A percentile compares a stretch with the other conserved stretches of the same genome.
Evolutionary conservation across 2,113 vertebrate genomes (phyloP).

Genomic region (Potamarius usumacintae): DNA sequence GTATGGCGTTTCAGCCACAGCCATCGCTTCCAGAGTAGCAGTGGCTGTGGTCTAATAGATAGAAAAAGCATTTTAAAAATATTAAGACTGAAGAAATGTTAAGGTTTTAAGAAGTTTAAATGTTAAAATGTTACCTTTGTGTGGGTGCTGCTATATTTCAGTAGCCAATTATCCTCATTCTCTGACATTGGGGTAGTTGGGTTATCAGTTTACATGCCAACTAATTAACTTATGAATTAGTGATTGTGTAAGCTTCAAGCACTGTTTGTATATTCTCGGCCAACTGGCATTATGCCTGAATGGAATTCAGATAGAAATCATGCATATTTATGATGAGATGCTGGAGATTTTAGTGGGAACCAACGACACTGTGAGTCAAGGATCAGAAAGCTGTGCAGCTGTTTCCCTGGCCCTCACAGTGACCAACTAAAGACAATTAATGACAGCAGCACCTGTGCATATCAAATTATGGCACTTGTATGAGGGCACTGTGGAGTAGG

Average conservation of each 20-base stretch:
- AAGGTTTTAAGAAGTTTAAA: neutral
- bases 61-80: neutral
- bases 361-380: constrained; percentile 29
- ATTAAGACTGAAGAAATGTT: neutral
- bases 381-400: constrained; percentile 34
- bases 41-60: neutral
- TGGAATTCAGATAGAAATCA: constrained; percentile 37
- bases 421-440: constrained; percentile 37
- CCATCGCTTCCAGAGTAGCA: neutral
- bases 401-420: neutral
- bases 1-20: neutral
- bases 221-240: constrained; percentile 56
- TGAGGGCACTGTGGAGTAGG: neutral
- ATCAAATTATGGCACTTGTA: constrained; percentile 14
- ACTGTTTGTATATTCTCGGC: constrained; percentile 43
- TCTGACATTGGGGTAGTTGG: constrained; percentile 25
- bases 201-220: constrained; percentile 44
- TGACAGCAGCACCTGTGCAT: constrained; percentile 21
- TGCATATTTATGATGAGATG: constrained; percentile 51
- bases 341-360: constrained; percentile 19
- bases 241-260: constrained; percentile 33
- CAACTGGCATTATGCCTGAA: constrained; percentile 35
- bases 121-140: neutral
- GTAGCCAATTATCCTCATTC: neutral
- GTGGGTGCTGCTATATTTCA: neutral